These are phyloP conservation scores for Caenorhabditis sp. DNA, from an alignment of 2,888 invertebrate genomes.

Conservation along the genomic window DNA sequence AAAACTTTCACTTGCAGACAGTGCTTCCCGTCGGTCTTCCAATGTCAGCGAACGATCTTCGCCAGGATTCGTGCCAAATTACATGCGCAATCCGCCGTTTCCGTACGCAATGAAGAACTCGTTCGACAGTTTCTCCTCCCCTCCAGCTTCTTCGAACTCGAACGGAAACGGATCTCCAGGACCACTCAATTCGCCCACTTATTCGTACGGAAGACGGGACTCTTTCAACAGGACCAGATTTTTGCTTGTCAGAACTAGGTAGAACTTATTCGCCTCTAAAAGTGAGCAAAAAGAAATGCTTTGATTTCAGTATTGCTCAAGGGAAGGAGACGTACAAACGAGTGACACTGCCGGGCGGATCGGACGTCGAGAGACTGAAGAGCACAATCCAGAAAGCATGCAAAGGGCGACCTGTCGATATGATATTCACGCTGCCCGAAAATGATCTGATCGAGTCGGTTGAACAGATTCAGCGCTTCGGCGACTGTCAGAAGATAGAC, in stretches of 20 bases:
- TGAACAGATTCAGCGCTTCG: slow-evolving; percentile 64
- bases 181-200: slow-evolving; percentile 61
- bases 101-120: slow-evolving; percentile 61
- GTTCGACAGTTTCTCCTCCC: slow-evolving; percentile 46
- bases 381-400: slow-evolving; percentile 67
- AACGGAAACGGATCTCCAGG: slow-evolving; percentile 41
- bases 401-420: slow-evolving; percentile 58
- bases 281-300: too few relatives aligned
- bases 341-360: slow-evolving; percentile 70
- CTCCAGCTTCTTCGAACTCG: slow-evolving; percentile 18
- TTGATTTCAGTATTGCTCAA: slow-evolving; percentile 54
- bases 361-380: slow-evolving; percentile 66
- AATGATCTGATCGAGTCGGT: slow-evolving; percentile 62
- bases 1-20: too few relatives aligned
- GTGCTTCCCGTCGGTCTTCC: slow-evolving; percentile 29
- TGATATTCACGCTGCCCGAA: slow-evolving; percentile 68
- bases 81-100: slow-evolving; percentile 62
- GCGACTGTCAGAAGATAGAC: slow-evolving; percentile 68
- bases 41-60: slow-evolving; percentile 26
- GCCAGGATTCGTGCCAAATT: slow-evolving; percentile 57
- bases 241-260: slow-evolving; percentile 67
- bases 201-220: slow-evolving; percentile 69
- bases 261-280: too few relatives aligned
- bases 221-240: slow-evolving; percentile 66
- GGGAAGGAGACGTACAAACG: slow-evolving; percentile 72